Evolutionary conservation across 2,797 vertebrate genomes (phyloP).

Genomic region (Nannoperca obscura): DNA sequence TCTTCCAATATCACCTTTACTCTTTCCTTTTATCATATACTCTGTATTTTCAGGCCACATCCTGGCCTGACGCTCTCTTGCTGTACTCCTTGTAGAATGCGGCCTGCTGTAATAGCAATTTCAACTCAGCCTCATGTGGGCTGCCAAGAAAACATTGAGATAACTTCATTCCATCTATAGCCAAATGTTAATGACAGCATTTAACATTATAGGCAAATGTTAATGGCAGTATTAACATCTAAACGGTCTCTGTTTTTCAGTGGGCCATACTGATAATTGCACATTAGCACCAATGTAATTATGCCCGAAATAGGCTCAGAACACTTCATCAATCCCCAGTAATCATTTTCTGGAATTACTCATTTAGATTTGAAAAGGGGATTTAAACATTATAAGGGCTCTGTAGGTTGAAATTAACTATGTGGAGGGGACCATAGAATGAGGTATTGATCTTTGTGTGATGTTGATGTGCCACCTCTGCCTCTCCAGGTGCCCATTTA

Average conservation of each 20-base stretch:
- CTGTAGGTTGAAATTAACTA: slow-evolving; percentile 39
- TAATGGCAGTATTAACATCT: slow-evolving; percentile 72
- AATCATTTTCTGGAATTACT: slow-evolving; percentile 55
- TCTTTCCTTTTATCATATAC: neutral
- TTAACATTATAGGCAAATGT: slow-evolving; percentile 79
- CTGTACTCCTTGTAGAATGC: neutral
- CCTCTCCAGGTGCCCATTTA: slow-evolving; percentile 35
- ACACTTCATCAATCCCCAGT: slow-evolving; percentile 52
- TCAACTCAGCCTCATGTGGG: slow-evolving; percentile 25
- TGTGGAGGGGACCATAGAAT: slow-evolving; percentile 24
- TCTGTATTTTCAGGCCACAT: neutral
- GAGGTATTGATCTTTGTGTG: slow-evolving; percentile 53
- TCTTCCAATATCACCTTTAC: neutral
- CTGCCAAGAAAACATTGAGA: slow-evolving; percentile 57
- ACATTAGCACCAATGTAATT: slow-evolving; percentile 63
- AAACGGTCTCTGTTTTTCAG: slow-evolving; percentile 62
- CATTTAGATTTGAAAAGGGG: slow-evolving; percentile 55
- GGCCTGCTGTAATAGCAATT: slow-evolving; percentile 34
- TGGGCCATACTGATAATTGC: slow-evolving; percentile 70
- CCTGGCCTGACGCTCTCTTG: neutral
- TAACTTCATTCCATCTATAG: slow-evolving; percentile 53
- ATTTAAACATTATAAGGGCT: slow-evolving; percentile 29
- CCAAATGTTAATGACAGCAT: slow-evolving; percentile 74
- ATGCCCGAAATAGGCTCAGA: slow-evolving; percentile 48
- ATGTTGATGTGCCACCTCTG: slow-evolving; percentile 47